These are phyloP conservation scores for Lysandra coridon DNA, from an alignment of 2,888 invertebrate genomes.

Conservation along the genomic window DNA sequence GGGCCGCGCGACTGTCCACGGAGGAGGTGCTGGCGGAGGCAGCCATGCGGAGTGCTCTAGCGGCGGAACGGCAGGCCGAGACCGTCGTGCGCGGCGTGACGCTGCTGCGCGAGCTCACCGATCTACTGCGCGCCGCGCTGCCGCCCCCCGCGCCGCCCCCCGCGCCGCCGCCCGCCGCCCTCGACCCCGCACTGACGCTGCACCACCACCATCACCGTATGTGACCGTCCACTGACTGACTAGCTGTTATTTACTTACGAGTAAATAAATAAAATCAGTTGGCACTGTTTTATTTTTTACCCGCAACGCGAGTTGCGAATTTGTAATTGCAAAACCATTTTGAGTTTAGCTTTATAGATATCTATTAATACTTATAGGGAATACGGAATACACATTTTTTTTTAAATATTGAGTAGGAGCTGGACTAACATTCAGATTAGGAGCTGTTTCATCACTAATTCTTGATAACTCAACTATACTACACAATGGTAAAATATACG, in stretches of 20 bases:
- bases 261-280: neutral
- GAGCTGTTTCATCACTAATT: too few species aligned
- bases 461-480: too few species aligned
- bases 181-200: conserved; percentile 53
- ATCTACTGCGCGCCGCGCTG: conserved; percentile 80
- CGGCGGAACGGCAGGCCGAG: conserved; percentile 73
- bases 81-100: conserved; percentile 59
- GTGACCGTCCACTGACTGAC: conserved; percentile 34
- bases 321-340: too few species aligned
- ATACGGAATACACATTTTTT: too few species aligned
- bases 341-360: too few species aligned
- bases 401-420: too few species aligned
- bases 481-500: too few species aligned
- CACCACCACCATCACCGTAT: conserved; percentile 40
- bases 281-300: neutral
- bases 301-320: neutral
- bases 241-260: neutral
- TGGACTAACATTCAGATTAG: too few species aligned
- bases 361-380: too few species aligned
- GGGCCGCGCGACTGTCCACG: conserved; percentile 53
- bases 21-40: conserved; percentile 73
- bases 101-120: conserved; percentile 59
- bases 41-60: conserved; percentile 71
- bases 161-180: conserved; percentile 48
- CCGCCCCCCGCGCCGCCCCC: conserved; percentile 64